Evolutionary conservation across 2,888 invertebrate genomes (phyloP).

Genomic region (Acrobasis repandana): DNA sequence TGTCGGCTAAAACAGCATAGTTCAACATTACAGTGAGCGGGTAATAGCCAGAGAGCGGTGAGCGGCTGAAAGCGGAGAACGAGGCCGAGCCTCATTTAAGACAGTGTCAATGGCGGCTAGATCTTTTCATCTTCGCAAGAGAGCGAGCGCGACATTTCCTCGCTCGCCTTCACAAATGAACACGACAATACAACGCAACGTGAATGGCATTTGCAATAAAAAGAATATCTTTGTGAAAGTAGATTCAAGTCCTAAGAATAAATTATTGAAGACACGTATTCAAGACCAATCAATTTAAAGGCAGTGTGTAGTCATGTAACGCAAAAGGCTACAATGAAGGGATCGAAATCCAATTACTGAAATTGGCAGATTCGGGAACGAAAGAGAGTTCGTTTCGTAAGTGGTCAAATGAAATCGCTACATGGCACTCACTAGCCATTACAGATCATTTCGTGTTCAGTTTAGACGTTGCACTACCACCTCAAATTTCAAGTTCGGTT

Average conservation of each 20-base stretch:
- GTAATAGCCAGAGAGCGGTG: slow-evolving; percentile 53
- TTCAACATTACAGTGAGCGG: slow-evolving; percentile 44
- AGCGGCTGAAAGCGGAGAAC: slow-evolving; percentile 63
- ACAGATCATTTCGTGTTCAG: no score
- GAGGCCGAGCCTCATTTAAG: slow-evolving; percentile 70
- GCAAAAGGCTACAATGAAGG: not conserved
- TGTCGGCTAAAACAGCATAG: slow-evolving; percentile 39
- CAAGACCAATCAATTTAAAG: not conserved
- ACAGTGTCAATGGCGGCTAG: slow-evolving; percentile 61
- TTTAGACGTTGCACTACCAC: no score
- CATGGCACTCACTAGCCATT: not conserved
- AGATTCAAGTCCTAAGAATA: not conserved
- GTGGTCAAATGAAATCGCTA: not conserved
- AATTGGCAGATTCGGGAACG: not conserved
- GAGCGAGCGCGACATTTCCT: slow-evolving; percentile 50
- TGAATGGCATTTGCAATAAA: slow-evolving; percentile 21
- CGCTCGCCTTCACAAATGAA: slow-evolving; percentile 25
- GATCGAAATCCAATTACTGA: not conserved
- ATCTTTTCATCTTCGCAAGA: slow-evolving; percentile 64
- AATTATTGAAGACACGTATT: not conserved
- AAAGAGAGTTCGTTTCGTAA: not conserved
- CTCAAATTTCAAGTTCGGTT: no score
- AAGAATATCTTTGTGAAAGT: not conserved
- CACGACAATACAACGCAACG: slow-evolving; percentile 19
- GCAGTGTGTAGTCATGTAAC: not conserved